These are phyloP conservation scores for Macropus fuliginosus DNA, from an alignment of 2,797 vertebrate genomes.

Conservation along the genomic window DNA sequence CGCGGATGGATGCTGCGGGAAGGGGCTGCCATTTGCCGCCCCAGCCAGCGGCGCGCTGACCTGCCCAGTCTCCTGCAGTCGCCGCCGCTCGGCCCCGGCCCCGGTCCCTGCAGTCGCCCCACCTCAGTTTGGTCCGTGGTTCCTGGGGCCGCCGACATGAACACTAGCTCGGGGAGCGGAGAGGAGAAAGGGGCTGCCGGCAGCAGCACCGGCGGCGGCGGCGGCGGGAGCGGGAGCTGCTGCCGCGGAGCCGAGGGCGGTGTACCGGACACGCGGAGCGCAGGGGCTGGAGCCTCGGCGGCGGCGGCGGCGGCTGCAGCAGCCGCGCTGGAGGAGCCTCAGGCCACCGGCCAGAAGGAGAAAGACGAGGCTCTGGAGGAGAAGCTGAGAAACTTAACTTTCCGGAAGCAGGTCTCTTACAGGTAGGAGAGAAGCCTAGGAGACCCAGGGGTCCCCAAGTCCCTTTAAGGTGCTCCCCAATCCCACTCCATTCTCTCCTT, in stretches of 20 bases:
- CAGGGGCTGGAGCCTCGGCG: conserved; percentile 76
- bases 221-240: conserved; percentile 77
- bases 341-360: conserved; percentile 85
- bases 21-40: conserved; percentile 86
- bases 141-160: conserved; percentile 72
- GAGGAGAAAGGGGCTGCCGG: conserved; percentile 78
- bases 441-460: conserved; percentile 38
- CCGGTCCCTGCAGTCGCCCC: conserved; percentile 68
- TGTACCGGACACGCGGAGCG: conserved; percentile 79
- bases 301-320: conserved; percentile 67
- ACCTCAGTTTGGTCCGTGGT: conserved; percentile 59
- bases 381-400: conserved; percentile 93
- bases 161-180: conserved; percentile 71
- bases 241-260: conserved; percentile 87
- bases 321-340: conserved; percentile 80
- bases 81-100: conserved; percentile 50
- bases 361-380: conserved; percentile 94
- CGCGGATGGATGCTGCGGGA: conserved; percentile 86
- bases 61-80: conserved; percentile 52
- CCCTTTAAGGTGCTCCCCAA: conserved; percentile 37
- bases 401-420: conserved; percentile 98
- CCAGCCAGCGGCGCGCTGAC: conserved; percentile 76
- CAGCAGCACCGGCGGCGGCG: conserved; percentile 72
- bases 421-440: conserved; percentile 86
- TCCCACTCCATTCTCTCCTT: neutral